Evolutionary conservation across 2,797 vertebrate genomes (phyloP).

Genomic region (Etheostoma perlongum): DNA sequence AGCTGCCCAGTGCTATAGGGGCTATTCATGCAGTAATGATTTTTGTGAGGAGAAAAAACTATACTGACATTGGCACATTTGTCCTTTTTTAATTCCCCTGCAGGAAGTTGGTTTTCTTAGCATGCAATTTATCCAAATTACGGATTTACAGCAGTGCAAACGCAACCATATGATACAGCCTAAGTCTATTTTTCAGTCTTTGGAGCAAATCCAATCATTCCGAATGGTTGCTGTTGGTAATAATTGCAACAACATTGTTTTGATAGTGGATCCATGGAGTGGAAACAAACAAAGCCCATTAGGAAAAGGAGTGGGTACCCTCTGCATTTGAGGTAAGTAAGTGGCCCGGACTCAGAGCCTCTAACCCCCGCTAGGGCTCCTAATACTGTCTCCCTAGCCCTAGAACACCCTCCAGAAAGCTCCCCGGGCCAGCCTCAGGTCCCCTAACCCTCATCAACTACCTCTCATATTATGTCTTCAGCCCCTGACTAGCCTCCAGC

Average conservation of each 20-base stretch:
- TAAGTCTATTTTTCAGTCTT: conserved; percentile 77
- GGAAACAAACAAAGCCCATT: conserved; percentile 72
- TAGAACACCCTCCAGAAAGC: neutral
- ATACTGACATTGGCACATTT: conserved; percentile 72
- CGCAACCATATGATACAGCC: conserved; percentile 75
- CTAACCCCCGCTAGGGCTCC: neutral
- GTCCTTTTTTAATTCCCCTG: conserved; percentile 59
- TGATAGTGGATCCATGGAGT: conserved; percentile 73
- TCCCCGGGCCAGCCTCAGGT: neutral
- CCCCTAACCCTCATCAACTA: neutral
- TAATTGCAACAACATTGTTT: conserved; percentile 80
- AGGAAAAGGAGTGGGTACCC: conserved; percentile 43
- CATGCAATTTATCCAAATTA: conserved; percentile 83
- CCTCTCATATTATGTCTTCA: neutral
- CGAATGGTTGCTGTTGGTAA: conserved; percentile 81
- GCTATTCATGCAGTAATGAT: conserved; percentile 71
- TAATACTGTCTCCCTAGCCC: too few species aligned
- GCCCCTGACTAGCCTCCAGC: neutral
- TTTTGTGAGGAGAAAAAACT: conserved; percentile 70
- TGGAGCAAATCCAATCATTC: conserved; percentile 81
- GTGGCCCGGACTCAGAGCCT: neutral
- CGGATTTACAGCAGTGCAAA: conserved; percentile 79
- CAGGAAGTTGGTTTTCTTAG: conserved; percentile 73
- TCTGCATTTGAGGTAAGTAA: neutral
- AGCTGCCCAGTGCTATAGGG: conserved; percentile 48